Conservation (phyloP, 2,797 vertebrate species). For the Esox lucius region DNA sequence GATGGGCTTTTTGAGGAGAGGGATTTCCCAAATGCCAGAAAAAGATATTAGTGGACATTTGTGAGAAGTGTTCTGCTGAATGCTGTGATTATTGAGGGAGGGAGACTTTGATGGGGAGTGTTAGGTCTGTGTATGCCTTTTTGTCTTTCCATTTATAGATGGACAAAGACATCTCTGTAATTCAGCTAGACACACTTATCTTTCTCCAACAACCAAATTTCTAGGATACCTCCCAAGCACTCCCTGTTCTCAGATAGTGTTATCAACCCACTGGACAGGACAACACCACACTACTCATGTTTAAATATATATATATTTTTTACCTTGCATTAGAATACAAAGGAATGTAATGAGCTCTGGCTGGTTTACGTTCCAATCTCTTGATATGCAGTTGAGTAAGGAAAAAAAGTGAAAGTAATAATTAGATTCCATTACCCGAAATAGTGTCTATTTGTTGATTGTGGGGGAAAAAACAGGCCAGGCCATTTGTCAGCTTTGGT, state of each 20-base stretch:
- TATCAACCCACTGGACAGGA: background rate
- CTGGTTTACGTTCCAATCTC: background rate
- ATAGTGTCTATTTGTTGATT: no score
- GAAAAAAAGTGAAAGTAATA: no score
- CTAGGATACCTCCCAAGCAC: background rate
- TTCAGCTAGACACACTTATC: background rate
- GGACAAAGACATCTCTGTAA: background rate
- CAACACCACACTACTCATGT: background rate
- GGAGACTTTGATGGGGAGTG: background rate
- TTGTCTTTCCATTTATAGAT: background rate
- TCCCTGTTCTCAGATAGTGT: background rate
- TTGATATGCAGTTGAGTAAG: no score
- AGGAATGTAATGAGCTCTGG: background rate
- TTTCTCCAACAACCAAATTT: background rate
- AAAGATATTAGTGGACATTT: background rate
- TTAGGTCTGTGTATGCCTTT: background rate
- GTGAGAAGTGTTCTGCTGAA: background rate
- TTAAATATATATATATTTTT: background rate
- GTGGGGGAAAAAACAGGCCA: no score
- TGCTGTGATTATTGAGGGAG: background rate
- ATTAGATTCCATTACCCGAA: no score
- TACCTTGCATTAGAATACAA: background rate
- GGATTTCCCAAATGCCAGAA: background rate
- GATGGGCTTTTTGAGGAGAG: background rate
- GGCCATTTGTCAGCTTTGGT: no score